phyloP scores from a whole-genome alignment of 2,113 vertebrate species.

The Natator depressus region DNA sequence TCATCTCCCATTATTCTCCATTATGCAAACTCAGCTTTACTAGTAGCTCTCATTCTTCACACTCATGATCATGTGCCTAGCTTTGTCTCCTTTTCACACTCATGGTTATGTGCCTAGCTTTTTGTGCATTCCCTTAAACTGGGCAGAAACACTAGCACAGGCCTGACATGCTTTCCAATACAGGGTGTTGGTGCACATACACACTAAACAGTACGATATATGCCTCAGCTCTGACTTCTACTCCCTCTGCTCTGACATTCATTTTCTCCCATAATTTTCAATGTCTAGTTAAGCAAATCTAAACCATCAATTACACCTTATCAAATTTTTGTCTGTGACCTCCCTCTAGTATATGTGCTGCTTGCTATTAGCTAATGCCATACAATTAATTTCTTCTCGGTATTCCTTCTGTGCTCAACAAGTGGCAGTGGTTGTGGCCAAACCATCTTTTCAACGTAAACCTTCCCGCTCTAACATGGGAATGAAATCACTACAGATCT shows the following conservation, averaged over 20 bases:
- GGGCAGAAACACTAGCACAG: rapidly evolving
- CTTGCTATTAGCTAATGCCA: constrained; percentile 81
- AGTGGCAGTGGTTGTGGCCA: constrained; percentile 67
- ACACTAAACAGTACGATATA: neutral
- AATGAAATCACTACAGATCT: constrained; percentile 80
- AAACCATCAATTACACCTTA: constrained; percentile 69
- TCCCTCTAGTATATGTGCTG: constrained; percentile 30
- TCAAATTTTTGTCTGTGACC: constrained; percentile 68
- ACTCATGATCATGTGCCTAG: neutral
- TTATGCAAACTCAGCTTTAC: neutral
- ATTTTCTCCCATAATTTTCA: constrained; percentile 55
- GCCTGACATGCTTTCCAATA: neutral
- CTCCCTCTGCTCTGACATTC: constrained; percentile 3
- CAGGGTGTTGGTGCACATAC: neutral
- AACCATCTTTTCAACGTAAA: constrained; percentile 78
- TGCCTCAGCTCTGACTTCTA: constrained; percentile 32
- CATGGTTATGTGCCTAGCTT: neutral
- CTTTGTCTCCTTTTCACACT: neutral
- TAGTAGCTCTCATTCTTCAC: neutral
- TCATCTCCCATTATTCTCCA: neutral
- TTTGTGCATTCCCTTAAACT: neutral
- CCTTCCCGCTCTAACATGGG: constrained; percentile 72
- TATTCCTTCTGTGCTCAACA: constrained; percentile 66
- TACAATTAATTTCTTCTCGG: constrained; percentile 77
- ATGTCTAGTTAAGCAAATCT: constrained; percentile 72